A percentile compares a stretch with the other conserved stretches of the same genome.
Evolutionary conservation across 2,113 vertebrate genomes (phyloP).

Genomic region (Hassar affinis): DNA sequence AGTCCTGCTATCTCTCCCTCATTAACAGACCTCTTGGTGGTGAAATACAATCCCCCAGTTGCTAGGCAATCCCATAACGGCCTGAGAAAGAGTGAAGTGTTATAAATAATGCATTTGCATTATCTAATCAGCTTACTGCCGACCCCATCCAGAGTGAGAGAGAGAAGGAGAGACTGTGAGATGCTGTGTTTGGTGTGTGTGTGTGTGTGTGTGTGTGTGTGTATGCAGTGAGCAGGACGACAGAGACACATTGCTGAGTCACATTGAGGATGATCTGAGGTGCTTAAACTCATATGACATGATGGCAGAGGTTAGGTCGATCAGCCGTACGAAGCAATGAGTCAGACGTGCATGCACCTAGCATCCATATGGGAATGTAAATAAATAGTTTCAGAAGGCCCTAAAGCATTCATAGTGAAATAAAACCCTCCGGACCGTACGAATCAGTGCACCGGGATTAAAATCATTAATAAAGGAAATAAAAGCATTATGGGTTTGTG

Average conservation of each 20-base stretch:
- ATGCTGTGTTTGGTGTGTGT: conserved; percentile 27
- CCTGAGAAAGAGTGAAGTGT: conserved; percentile 70
- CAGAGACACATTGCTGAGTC: conserved; percentile 41
- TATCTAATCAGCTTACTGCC: conserved; percentile 76
- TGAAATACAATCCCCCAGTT: conserved; percentile 68
- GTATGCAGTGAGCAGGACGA: conserved; percentile 5
- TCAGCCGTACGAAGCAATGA: conserved; percentile 12
- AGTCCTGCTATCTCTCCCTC: conserved; percentile 36
- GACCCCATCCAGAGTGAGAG: conserved; percentile 57
- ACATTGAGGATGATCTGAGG: conserved; percentile 38
- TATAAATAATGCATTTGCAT: conserved; percentile 82
- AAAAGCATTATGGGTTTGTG: not conserved
- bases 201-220: conserved; percentile 20
- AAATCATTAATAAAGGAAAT: not conserved
- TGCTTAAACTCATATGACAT: conserved; percentile 62
- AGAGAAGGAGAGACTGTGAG: conserved; percentile 31
- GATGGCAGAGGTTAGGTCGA: conserved; percentile 41
- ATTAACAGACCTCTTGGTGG: conserved; percentile 57
- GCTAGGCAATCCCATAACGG: conserved; percentile 79
- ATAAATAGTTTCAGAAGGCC: not conserved
- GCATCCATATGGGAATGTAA: conserved; percentile 13
- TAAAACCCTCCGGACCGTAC: not conserved
- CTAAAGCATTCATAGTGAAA: not conserved
- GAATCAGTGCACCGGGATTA: not conserved
- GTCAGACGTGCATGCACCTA: not conserved